Evolutionary conservation across 2,888 invertebrate species (phyloP), one percentile per base, ranked within the genome.

Genomic region (Parnassius orleans): DNA sequence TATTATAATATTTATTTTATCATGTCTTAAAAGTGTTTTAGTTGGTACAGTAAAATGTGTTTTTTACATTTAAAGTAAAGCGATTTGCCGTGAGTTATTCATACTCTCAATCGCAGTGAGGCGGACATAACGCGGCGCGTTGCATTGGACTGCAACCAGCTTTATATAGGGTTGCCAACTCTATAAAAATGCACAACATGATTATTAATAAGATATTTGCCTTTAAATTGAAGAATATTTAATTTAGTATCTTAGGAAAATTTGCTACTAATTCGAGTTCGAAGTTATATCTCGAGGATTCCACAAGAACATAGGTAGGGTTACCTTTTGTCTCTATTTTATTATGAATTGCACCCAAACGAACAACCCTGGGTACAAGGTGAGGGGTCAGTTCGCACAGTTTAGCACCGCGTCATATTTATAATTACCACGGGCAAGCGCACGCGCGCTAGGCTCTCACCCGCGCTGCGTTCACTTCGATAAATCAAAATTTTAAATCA

Each of bases 401-500:
- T 88, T 90, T 90, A 89, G 85, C 89, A 90, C 87, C 90, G 88
- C 90, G 90, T 90, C 90, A 89, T 90, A 90, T 90, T 90, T 89
- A 88, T 90, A 91, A 91, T 90, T 87, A 87, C 86, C 80, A 77
- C 81, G 75, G 79, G 81, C 80, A 74, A 71, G 76, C 76, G 78
- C 78, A 73, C 73, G 80, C 79, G 80, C 79, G 74, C 75, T 64
- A 62, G 78, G 76, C 78, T 74, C 81, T 79, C 80, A 80, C 78
- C 78, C 78, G 82, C 78, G 79, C 80, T 73, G 80, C 79, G 80
- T 80, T 71, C 76, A 77, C 81, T 80, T 79, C 90, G 85, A 91
- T 91, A 91, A 91, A 91, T 90, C 91, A 91, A 90, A 90, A 88
- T 90, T 91, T 91, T 90, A 90, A 91, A 91, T 91, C 90, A 91